A percentile compares a stretch with the other conserved stretches of the same genome.
phyloP scores from a whole-genome alignment of 2,797 vertebrate genomes.

The Halcyon chelicuti region DNA sequence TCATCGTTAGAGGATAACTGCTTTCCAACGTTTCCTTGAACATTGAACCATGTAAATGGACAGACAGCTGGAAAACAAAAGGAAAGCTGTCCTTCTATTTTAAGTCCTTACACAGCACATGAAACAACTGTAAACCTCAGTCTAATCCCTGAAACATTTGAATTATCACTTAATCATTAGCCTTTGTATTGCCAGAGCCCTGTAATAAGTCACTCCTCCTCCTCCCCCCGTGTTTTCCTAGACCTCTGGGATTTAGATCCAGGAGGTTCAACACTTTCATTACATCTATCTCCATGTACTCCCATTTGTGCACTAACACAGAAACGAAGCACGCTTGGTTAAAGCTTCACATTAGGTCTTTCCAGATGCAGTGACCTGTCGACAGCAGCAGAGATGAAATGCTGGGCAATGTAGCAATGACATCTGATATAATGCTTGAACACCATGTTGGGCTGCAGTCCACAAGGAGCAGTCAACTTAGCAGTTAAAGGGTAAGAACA shows the following conservation, averaged over 20 bases:
- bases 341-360: fast-evolving
- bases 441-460: fast-evolving
- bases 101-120: neutral
- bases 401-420: neutral
- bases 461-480: neutral
- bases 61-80: constrained; percentile 19
- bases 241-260: neutral
- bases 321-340: neutral
- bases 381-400: neutral
- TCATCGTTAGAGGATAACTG: neutral
- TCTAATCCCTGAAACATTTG: neutral
- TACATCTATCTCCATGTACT: neutral
- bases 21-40: neutral
- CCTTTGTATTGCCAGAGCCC: neutral
- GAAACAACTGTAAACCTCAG: neutral
- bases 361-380: neutral
- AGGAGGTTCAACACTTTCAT: neutral
- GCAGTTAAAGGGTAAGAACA: neutral
- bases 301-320: neutral
- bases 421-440: neutral
- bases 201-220: neutral
- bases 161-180: neutral
- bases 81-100: neutral
- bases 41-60: neutral
- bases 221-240: neutral